Evolutionary conservation across 2,797 vertebrate species (phyloP).

Genomic region (Peromyscus attwateri): DNA sequence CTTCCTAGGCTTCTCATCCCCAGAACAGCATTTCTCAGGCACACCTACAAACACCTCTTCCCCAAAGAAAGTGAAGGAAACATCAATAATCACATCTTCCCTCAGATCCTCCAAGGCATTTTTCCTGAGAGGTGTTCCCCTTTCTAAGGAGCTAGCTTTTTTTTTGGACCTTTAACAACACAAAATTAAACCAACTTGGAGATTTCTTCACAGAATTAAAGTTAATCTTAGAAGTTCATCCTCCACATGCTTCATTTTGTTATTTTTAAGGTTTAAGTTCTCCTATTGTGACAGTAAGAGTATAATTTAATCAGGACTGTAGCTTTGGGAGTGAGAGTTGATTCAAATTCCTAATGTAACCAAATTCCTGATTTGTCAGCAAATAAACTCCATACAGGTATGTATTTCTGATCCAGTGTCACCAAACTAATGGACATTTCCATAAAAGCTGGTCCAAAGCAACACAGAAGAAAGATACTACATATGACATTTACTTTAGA

Average conservation of each 20-base stretch:
- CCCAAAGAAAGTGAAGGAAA: neutral
- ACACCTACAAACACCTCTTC: neutral
- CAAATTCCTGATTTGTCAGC: neutral
- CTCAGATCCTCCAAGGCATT: neutral
- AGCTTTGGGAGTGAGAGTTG: neutral
- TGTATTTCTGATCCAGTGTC: neutral
- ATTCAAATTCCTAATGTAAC: neutral
- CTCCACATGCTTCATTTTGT: neutral
- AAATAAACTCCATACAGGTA: neutral
- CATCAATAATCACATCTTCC: neutral
- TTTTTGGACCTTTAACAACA: neutral
- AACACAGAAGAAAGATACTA: slow-evolving; percentile 7
- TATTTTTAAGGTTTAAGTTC: neutral
- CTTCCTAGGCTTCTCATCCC: neutral
- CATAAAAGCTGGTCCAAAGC: neutral
- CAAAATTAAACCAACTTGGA: neutral
- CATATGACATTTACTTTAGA: neutral
- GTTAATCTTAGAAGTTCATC: neutral
- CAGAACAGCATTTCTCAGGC: neutral
- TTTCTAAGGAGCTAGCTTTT: neutral
- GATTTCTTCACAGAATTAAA: slow-evolving; percentile 23
- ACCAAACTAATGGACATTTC: neutral
- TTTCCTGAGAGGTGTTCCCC: neutral
- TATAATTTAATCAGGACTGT: neutral
- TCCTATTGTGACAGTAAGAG: neutral